These are phyloP conservation scores for Xiphias gladius DNA, from an alignment of 2,113 vertebrate species.

Conservation along the genomic window DNA sequence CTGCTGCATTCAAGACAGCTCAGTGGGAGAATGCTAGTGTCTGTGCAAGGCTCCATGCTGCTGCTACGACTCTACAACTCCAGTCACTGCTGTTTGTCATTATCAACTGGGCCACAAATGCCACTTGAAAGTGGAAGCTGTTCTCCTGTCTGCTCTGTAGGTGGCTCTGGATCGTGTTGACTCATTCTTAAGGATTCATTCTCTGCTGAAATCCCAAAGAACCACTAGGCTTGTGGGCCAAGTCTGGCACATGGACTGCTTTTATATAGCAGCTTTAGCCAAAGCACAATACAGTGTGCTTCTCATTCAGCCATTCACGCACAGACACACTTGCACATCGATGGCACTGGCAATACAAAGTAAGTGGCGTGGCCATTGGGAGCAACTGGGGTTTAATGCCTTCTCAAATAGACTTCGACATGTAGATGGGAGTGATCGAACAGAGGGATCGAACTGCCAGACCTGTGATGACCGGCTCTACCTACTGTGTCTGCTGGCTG, in stretches of 20 bases:
- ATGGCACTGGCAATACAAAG: neutral
- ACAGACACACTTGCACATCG: neutral
- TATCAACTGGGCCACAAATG: neutral
- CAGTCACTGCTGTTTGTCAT: neutral
- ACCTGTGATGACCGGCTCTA: neutral
- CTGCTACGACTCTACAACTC: neutral
- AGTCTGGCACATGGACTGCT: neutral
- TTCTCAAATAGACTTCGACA: neutral
- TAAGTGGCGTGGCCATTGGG: too few species aligned
- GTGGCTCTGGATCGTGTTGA: neutral
- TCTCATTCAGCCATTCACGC: neutral
- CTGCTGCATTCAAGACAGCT: neutral
- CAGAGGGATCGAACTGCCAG: neutral
- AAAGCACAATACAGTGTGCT: neutral
- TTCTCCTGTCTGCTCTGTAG: neutral
- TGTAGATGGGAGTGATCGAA: neutral
- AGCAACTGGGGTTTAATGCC: neutral
- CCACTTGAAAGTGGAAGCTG: neutral
- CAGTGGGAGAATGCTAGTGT: neutral
- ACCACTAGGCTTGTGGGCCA: too few species aligned
- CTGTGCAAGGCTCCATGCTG: neutral
- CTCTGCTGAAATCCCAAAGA: neutral
- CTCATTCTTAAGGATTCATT: neutral
- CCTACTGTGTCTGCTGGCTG: neutral
- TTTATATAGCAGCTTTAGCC: neutral